These are phyloP conservation scores for Meiosimyza platycephala DNA, from an alignment of 2,888 invertebrate genomes.

Conservation along the genomic window DNA sequence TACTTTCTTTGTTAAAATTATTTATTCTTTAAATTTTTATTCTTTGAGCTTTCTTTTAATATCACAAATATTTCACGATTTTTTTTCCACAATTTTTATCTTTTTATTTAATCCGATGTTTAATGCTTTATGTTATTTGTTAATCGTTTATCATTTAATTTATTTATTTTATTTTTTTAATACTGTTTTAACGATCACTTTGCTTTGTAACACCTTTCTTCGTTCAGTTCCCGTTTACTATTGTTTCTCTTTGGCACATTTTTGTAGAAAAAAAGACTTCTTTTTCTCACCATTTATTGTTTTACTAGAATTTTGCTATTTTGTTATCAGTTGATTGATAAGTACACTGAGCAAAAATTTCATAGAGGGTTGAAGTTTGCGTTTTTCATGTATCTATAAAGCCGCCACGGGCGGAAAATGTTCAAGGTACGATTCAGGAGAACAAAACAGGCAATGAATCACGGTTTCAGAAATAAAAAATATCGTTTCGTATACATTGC, in stretches of 20 bases:
- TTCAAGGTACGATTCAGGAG: too few relatives aligned
- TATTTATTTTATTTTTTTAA: slow-evolving; percentile 7
- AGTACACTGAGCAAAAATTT: background rate
- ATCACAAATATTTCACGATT: background rate
- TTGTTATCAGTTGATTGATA: slow-evolving; percentile 4
- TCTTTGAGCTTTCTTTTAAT: too few relatives aligned
- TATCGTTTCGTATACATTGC: too few relatives aligned
- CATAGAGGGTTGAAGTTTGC: background rate
- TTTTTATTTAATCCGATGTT: background rate
- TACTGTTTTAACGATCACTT: slow-evolving; percentile 14
- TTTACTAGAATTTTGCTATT: slow-evolving; percentile 8
- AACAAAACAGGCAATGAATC: too few relatives aligned
- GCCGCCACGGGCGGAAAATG: too few relatives aligned
- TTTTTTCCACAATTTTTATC: background rate
- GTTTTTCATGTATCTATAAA: background rate
- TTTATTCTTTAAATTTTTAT: background rate
- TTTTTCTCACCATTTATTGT: background rate
- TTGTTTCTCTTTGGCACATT: slow-evolving; percentile 28
- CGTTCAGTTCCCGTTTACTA: slow-evolving; percentile 26
- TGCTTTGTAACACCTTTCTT: slow-evolving; percentile 21
- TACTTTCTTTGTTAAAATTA: slow-evolving; percentile 8
- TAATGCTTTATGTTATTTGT: slow-evolving; percentile 13
- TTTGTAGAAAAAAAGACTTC: background rate
- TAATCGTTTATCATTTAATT: slow-evolving; percentile 2
- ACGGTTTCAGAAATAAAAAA: too few relatives aligned